A percentile compares a stretch with the other conserved stretches of the same genome.
Evolutionary conservation across 2,888 invertebrate species (phyloP).

Genomic region (Nomada ferruginata): DNA sequence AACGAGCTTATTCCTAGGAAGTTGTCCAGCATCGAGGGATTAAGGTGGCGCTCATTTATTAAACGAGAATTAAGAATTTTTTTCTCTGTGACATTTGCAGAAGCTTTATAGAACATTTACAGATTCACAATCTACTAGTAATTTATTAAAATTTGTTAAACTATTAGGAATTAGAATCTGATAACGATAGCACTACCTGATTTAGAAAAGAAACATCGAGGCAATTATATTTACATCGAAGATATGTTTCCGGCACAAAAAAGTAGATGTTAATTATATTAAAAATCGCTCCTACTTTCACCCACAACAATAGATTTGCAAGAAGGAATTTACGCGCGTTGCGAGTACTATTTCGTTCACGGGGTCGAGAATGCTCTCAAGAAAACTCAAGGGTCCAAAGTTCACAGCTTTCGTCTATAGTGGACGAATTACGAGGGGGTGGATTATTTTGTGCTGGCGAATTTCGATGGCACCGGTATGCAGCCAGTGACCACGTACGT

Average conservation of each 20-base stretch:
- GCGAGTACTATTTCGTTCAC: too few species aligned
- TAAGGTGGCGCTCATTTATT: slow-evolving; percentile 14
- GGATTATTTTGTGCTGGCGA: slow-evolving; percentile 3
- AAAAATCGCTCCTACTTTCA: neutral
- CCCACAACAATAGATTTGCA: neutral
- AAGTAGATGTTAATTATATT: neutral
- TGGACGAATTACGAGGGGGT: neutral
- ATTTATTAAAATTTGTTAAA: too few species aligned
- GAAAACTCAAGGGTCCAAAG: neutral
- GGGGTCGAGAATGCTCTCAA: too few species aligned
- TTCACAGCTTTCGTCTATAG: neutral
- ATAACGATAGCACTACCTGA: too few species aligned
- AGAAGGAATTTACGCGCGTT: neutral
- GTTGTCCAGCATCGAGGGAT: slow-evolving; percentile 2
- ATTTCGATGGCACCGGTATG: neutral
- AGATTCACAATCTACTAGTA: too few species aligned
- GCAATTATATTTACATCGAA: too few species aligned
- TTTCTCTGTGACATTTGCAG: too few species aligned
- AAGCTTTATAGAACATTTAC: too few species aligned
- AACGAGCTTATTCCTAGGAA: slow-evolving; percentile 13
- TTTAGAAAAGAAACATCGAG: too few species aligned
- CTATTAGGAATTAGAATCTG: too few species aligned
- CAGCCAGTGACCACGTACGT: neutral
- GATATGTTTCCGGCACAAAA: too few species aligned
- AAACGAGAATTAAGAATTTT: too few species aligned